Base-by-base conservation (phyloP, 2,113 vertebrate species). In the Coptodon rendalli region DNA sequence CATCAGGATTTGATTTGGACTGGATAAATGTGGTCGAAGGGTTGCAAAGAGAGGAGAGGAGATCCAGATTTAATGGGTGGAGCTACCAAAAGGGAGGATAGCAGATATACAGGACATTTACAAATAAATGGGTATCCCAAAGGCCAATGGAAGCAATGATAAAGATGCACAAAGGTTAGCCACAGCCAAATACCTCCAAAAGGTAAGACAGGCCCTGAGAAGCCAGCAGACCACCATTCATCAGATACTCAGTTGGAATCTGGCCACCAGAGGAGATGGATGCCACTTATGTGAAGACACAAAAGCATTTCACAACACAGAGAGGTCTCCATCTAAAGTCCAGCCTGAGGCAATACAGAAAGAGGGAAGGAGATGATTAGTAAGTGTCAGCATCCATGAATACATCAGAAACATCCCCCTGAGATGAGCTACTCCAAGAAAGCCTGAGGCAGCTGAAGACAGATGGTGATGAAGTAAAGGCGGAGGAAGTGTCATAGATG, bases 41-140 rank as follows among this genome's bases (percentile, higher is more conserved):
- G 6, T 66, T 36, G 2, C 7, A 66, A 66, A 7, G 61, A 66
- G 6, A 66, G 61, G 34, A 38, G 19, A 38, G 0, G 10, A 22
- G 61, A 38, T 38, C 10, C 61, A 38, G 61, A 38, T 34, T 66
- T 19, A 66, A 66, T 13, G 61, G 34, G 10, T 66, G 34, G 34
- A 13, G 61, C 61, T 66, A 66, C 34, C 34, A 66, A 19, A 66
- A 1, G 61, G 61, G 34, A 13, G 4, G 3, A 66, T 66, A 66
- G 61, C 34, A 38, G 61, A 13, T 66, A 66, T 22, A 38, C 61
- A 38, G 34, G 3, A 38, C 1, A 38, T 38, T 66, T 38, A 66
- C 1, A 66, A 66, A 0, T 66, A 66, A 38, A 1, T 66, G 3
- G 19, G 34, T 66, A 38, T 66, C 34, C 6, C 61, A 66, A 0